Conservation (phyloP, 2,888 invertebrate species). For the Sesamia inferens region DNA sequence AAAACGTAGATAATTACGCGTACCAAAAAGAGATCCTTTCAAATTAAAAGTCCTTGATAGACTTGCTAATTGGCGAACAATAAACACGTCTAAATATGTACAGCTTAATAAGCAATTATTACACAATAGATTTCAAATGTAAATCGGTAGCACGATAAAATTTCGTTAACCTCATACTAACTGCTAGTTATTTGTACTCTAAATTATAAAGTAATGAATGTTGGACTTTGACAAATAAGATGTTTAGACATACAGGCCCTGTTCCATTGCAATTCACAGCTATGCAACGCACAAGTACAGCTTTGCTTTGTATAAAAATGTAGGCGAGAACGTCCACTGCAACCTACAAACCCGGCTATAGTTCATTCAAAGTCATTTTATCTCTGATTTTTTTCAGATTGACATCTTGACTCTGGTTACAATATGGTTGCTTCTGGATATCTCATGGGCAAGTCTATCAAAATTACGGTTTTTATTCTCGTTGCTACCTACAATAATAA, state of each 20-base stretch:
- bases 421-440: background rate
- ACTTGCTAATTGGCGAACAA: conserved; percentile 48
- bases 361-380: background rate
- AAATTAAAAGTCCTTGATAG: conserved; percentile 48
- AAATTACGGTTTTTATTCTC: background rate
- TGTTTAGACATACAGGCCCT: background rate
- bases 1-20: conserved; percentile 23
- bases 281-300: background rate
- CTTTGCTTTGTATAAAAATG: background rate
- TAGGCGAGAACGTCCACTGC: background rate
- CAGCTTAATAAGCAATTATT: conserved; percentile 49
- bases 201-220: conserved; percentile 57
- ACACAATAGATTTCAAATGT: conserved; percentile 61
- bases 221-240: conserved; percentile 63
- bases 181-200: conserved; percentile 55
- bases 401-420: background rate
- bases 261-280: background rate
- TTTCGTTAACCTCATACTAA: conserved; percentile 68
- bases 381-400: background rate
- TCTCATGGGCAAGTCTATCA: background rate
- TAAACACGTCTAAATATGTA: conserved; percentile 49
- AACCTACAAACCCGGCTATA: background rate
- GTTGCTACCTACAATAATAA: background rate
- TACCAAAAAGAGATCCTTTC: conserved; percentile 31
- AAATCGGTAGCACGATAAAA: conserved; percentile 59